Percentiles rank a stretch among this genome's conserved stretches.
Evolutionary conservation across 2,797 vertebrate species (phyloP).

Genomic region (Lepilemur septentrionalis): DNA sequence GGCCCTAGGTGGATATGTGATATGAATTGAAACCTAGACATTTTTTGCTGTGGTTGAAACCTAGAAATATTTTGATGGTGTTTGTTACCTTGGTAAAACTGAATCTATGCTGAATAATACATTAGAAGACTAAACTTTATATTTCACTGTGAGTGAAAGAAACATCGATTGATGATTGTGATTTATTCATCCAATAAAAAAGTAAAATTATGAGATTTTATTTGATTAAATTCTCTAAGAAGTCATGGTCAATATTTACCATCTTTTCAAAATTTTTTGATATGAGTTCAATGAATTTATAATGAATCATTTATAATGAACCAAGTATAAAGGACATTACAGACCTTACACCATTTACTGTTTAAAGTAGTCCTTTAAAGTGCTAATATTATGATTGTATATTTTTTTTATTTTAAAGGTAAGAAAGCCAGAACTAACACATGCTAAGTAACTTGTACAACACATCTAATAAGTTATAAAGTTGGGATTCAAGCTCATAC

Average conservation of each 20-base stretch:
- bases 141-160: not conserved
- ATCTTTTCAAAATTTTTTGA: not conserved
- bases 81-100: not conserved
- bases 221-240: not conserved
- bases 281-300: not conserved
- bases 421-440: not conserved
- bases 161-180: not conserved
- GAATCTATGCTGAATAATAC: not conserved
- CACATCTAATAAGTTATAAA: not conserved
- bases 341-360: not conserved
- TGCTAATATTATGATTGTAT: not conserved
- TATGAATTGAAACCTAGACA: not conserved
- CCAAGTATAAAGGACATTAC: not conserved
- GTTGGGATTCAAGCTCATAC: not conserved
- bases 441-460: not conserved
- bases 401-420: not conserved
- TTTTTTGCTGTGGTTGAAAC: not conserved
- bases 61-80: not conserved
- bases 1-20: not conserved
- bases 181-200: not conserved
- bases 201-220: not conserved
- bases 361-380: not conserved
- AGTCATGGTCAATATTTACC: not conserved
- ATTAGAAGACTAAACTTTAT: not conserved
- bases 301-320: not conserved